phyloP scores from a whole-genome alignment of 2,113 vertebrate genomes.

The Tympanuchus pallidicinctus region DNA sequence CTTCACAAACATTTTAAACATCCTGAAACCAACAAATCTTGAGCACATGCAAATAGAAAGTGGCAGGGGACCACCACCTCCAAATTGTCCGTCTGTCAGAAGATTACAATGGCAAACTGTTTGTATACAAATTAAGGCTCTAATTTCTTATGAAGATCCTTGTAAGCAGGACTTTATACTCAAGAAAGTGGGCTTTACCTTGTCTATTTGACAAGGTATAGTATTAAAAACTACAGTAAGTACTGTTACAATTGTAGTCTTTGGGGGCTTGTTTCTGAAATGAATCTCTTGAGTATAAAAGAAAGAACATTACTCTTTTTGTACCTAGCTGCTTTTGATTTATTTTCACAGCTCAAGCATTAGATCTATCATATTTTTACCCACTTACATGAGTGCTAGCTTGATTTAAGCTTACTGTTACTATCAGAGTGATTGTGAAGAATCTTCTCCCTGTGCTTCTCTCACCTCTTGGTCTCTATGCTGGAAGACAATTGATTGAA shows the following conservation, averaged over 20 bases:
- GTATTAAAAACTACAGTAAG: not conserved
- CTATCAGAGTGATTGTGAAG: not conserved
- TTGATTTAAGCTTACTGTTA: not conserved
- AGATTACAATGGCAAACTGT: not conserved
- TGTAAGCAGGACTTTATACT: not conserved
- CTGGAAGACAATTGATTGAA: not conserved
- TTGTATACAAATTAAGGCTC: not conserved
- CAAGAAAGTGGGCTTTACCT: not conserved
- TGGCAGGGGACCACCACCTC: not conserved
- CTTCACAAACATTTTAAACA: slow-evolving; percentile 11
- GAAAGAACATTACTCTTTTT: not conserved
- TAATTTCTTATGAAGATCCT: not conserved
- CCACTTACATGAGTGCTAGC: not conserved
- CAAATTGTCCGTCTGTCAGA: not conserved
- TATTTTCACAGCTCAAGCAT: not conserved
- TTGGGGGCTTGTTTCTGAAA: not conserved
- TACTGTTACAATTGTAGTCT: not conserved
- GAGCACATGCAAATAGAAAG: not conserved
- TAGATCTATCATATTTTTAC: not conserved
- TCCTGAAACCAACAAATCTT: not conserved
- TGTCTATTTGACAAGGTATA: not conserved
- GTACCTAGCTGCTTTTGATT: not conserved
- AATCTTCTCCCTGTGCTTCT: not conserved
- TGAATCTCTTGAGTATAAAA: not conserved
- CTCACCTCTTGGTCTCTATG: not conserved